Evolutionary conservation across 2,797 vertebrate genomes (phyloP), one percentile per base, ranked within the genome.

Genomic region (Sorex maritimensis): DNA sequence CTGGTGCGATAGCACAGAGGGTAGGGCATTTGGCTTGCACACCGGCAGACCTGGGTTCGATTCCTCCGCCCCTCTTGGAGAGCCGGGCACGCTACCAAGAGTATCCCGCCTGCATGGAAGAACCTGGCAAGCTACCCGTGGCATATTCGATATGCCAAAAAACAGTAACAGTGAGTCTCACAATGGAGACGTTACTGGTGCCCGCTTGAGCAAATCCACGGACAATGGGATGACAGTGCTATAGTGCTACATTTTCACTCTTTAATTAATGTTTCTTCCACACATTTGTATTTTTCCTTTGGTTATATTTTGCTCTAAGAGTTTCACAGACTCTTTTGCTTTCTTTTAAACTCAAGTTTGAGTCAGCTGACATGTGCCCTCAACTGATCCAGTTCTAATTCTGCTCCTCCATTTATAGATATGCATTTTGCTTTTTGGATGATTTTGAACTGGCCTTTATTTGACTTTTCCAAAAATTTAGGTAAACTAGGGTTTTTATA

Each of bases 281-380:
- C 11, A 67, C 2, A 5, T 69, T 83, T 61, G 8, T 6, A n/a
- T 23, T 55, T 23, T 84, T 77, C 80, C 6, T 84, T 73, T 86
- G 11, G 14, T 81, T 90, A 65, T 73, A 3, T 26, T 38, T 10
- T 10, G 24, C n/a, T 93, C 65, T 81, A 26, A 58, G 46, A 55
- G 67, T 86, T 79, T 88, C 44, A 52, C n/a, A 63, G 89, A 71
- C 24, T 21, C 28, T 52, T 4, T 4, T 63, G 28, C 23, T 15
- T 77, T 52, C 26, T 81, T 94, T 73, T 89, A 72, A 89, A 79
- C 52, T 68, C 73, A 78, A 23, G 26, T 92, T 83, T 63, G 44
- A 85, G 58, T 26, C 9, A 30, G 71, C 75, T 73, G 84, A 26
- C 58, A 78, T 72, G 63, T 91, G 84, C 80, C 73, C 81, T 34